These are phyloP conservation scores for Zoanthus gigantus DNA, from an alignment of 92 coral and sea anemone genomes.

Conservation along the genomic window DNA sequence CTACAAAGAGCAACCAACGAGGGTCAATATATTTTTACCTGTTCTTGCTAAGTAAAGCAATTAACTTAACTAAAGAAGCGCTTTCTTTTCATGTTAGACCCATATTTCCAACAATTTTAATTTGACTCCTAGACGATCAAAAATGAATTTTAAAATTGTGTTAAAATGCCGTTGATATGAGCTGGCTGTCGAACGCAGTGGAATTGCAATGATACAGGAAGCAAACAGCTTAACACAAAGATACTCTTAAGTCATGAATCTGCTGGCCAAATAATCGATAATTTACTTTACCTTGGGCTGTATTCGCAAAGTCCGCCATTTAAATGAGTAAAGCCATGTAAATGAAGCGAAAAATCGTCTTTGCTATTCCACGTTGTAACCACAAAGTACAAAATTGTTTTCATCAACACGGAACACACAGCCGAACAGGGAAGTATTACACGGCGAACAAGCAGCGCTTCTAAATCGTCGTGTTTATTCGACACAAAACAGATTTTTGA, in stretches of 20 bases:
- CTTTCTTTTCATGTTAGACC: neutral
- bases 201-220: constrained; percentile 35
- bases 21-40: neutral
- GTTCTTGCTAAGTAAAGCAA: constrained; percentile 16
- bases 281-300: constrained; percentile 10
- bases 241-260: neutral
- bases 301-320: constrained; percentile 9
- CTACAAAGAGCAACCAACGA: neutral
- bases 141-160: constrained; percentile 1
- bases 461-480: neutral
- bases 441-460: constrained; percentile 14
- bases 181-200: neutral
- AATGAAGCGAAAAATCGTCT: constrained; percentile 15
- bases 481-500: neutral
- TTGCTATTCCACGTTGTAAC: neutral
- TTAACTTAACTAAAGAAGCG: neutral
- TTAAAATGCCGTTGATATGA: constrained; percentile 2
- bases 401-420: constrained; percentile 42
- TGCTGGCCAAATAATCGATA: neutral
- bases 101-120: constrained; percentile 16
- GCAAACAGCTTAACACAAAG: neutral
- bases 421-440: constrained; percentile 44
- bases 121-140: neutral
- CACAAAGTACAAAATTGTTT: neutral
- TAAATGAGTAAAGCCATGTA: neutral